Base-by-base conservation (phyloP, 2,113 vertebrate genomes). In the Phoxinus phoxinus region DNA sequence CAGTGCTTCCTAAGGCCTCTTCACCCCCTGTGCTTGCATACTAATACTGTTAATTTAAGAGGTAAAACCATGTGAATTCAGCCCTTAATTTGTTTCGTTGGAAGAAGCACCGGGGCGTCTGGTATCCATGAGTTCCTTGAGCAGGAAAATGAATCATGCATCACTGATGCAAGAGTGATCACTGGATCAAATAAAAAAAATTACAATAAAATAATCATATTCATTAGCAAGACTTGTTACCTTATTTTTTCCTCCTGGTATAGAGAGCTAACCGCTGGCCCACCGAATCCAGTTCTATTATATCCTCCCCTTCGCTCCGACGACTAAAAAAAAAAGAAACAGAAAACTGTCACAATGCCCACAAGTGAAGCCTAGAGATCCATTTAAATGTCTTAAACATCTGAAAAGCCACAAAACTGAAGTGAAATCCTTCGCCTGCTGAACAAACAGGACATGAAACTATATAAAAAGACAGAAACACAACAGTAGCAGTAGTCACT, bases 221-320 rank as follows among this genome's bases (percentile, higher is more conserved):
- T 83, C 12, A 58, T 83, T 27, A 37, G 48, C 65, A 15, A 32
- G 44, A 65, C 65, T 30, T 84, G 30, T 86, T 95, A 99, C 98
- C 98, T 97, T 94, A 99, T 98, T 85, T 92, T 97, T 94, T 99
- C 98, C 93, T 98, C 97, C 89, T 98, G 96, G 93, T 98, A 99
- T 1, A 99, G 93, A 17, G 94, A 98, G 94, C 98, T 99, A 92
- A 99, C 90, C 61, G 97, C 96, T 65, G 97, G 96, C 21, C 97
- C 97, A 89, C 97, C 97, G 81, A 98, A 98, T 1, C 93, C 93
- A 10, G 91, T 90, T 91, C 94, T 95, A 87, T 88, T 92, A 86
- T 97, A 96, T 85, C 96, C 96, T 91, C 93, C 95, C 90, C 90
- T 95, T 92, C 96, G 94, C 90, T 96, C 96, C 61, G 92, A 53